Base-by-base conservation (phyloP, 2,797 vertebrate genomes). In the Hapalemur alaotrensis region DNA sequence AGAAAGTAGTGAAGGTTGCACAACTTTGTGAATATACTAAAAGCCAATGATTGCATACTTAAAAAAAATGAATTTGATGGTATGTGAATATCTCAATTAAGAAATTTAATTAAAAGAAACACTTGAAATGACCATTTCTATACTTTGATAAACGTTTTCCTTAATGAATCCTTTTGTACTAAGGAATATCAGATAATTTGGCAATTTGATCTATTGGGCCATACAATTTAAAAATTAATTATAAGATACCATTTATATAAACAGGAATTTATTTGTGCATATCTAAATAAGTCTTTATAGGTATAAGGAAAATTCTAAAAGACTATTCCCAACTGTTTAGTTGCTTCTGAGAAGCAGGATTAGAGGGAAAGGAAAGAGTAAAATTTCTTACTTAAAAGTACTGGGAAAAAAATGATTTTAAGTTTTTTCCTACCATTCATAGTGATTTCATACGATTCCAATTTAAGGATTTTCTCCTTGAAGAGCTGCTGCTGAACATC, bases 401-500 rank as follows among this genome's bases (percentile, higher is more conserved):
- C 20, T 67, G 5, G 50, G 3, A 79, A 63, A 65, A 67, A 75
- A 63, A 81, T 6, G n/a, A 54, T 41, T 69, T 32, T 28, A 52
- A 17, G 15, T 4, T 67, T 78, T 89, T 94, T 93, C 99, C 97
- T 98, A 99, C 99, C 99, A 59, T 99, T 99, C 99, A 99, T 99
- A 43, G 99, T 99, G 98, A 99, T 99, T 98, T 99, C 99, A 95
- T 99, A 99, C 0, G 99, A 99, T 97, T 99, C 99, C 98, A 99
- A 98, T 97, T 99, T 99, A 75, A 99, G 99, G 97, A 99, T 99
- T 98, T 99, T 99, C 98, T 99, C 99, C 98, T 99, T 99, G 98
- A 99, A 99, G 81, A 99, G 99, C 97, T 99, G 99, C 95, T 99
- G 99, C 97, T 99, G 99, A 76, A 99, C 99, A 48, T 99, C 99